Base-by-base conservation (phyloP, 2,888 invertebrate genomes). In the Sepiola atlantica region DNA sequence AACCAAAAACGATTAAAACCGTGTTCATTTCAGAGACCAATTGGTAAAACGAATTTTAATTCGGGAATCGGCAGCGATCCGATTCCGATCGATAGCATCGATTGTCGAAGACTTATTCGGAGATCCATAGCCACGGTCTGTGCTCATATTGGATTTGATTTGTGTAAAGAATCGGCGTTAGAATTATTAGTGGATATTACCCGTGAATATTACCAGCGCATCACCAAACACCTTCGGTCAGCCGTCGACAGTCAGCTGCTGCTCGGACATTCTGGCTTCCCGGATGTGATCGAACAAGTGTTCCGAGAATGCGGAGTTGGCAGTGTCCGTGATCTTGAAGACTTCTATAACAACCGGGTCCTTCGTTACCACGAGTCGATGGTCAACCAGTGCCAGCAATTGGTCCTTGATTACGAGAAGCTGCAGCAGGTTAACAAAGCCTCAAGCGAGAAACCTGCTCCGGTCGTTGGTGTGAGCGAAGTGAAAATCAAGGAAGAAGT, bases 261-360 rank as follows among this genome's bases (percentile, higher is more conserved):
- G 93, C 96, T 97, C 94, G 97, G 97, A 93, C 94, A 95, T n/a
- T 95, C 96, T 35, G 97, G 97, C 14, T 97, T 97, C 94, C 97
- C 96, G 35, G 98, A 98, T 97, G 97, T 97, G 35, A 97, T 98
- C 95, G 98, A 98, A 96, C 97, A 98, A 96, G 98, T 98, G 35
- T 97, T 98, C 93, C 97, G 98, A 93, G 98, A 98, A 97, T 97
- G 98, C 95, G 98, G 98, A 1, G 96, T 98, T 55, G 98, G 98
- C 90, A 98, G 98, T 45, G 97, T 98, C 12, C 97, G 97, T 92
- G 97, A 97, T 14, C 96, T 98, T 35, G 98, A 98, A 95, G 98
- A 98, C 95, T 98, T 98, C 97, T 98, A 98, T 96, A 98, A 98
- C 95, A 96, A 96, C 18, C 95, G 97, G n/a, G 96, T 97, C 18